These are phyloP conservation scores for Drosophila elegans DNA, from an alignment of 1,140 invertebrate species.

Conservation along the genomic window DNA sequence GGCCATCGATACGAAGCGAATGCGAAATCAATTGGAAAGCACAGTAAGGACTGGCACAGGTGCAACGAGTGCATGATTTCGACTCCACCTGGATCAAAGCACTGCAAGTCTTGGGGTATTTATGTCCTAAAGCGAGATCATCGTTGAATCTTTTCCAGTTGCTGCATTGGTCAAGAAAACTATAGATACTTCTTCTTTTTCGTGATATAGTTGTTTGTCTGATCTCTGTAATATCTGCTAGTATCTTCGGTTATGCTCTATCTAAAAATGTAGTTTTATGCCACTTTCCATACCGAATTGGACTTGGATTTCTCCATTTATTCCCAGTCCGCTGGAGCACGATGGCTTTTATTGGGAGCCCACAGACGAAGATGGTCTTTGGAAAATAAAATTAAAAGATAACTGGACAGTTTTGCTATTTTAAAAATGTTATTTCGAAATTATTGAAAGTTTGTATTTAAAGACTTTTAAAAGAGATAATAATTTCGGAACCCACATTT, in stretches of 20 bases:
- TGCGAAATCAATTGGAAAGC: background rate
- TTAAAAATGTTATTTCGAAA: too few relatives aligned
- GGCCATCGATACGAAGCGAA: background rate
- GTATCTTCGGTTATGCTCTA: background rate
- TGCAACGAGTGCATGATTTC: background rate
- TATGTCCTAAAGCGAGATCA: conserved; percentile 14
- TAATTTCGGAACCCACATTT: too few relatives aligned
- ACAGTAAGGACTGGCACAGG: conserved; percentile 1
- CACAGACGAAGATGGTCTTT: too few relatives aligned
- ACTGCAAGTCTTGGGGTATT: conserved; percentile 3
- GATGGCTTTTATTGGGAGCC: too few relatives aligned
- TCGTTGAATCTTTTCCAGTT: background rate
- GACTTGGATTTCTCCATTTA: too few relatives aligned
- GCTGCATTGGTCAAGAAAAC: conserved; percentile 11
- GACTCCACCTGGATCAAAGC: conserved; percentile 1
- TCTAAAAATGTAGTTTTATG: too few relatives aligned
- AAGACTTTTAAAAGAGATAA: too few relatives aligned
- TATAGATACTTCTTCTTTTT: conserved; percentile 16
- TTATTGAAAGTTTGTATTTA: too few relatives aligned
- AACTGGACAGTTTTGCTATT: too few relatives aligned
- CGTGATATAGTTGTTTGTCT: background rate
- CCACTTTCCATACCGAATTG: too few relatives aligned
- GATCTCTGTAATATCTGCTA: background rate
- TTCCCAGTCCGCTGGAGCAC: too few relatives aligned
- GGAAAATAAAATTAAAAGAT: too few relatives aligned